A percentile compares a stretch with the other conserved stretches of the same genome.
phyloP scores from a whole-genome alignment of 1,140 invertebrate genomes.

The Gerris buenoi region DNA sequence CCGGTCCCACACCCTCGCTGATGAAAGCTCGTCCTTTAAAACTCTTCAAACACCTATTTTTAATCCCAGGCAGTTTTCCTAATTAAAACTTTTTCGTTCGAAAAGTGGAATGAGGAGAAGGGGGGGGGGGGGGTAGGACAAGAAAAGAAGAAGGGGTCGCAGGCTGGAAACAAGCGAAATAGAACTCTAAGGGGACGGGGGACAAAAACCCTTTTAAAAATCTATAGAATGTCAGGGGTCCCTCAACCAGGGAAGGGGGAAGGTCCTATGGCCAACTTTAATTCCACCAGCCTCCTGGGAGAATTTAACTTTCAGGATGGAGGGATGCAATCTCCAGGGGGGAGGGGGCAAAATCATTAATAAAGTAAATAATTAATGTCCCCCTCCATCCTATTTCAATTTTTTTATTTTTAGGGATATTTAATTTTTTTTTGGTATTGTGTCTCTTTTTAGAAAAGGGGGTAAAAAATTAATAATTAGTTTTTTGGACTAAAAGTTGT shows the following conservation, averaged over 20 bases:
- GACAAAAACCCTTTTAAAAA: conserved; percentile 3
- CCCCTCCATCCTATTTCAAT: too few species aligned
- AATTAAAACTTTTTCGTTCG: conserved; percentile 5
- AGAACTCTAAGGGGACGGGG: background rate
- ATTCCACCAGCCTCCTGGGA: background rate
- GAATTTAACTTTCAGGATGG: conserved; percentile 2
- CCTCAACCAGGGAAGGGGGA: background rate
- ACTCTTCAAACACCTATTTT: conserved; percentile 5
- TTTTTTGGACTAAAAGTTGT: too few species aligned
- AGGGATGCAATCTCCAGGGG: background rate
- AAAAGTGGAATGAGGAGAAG: background rate
- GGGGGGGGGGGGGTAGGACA: background rate
- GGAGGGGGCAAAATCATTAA: conserved; percentile 8
- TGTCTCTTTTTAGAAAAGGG: too few species aligned
- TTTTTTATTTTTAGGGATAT: too few species aligned
- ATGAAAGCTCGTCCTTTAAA: background rate
- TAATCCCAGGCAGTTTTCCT: conserved; percentile 4
- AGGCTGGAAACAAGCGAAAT: background rate
- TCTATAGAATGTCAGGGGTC: conserved; percentile 3
- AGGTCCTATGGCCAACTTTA: conserved; percentile 4
- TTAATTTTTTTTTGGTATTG: too few species aligned
- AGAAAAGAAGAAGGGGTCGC: background rate
- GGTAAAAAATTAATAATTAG: too few species aligned
- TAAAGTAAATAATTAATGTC: conserved; percentile 13
- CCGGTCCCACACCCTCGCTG: too few species aligned